These are phyloP conservation scores for Sciurus niger DNA, from an alignment of 2,113 vertebrate genomes.

Conservation along the genomic window DNA sequence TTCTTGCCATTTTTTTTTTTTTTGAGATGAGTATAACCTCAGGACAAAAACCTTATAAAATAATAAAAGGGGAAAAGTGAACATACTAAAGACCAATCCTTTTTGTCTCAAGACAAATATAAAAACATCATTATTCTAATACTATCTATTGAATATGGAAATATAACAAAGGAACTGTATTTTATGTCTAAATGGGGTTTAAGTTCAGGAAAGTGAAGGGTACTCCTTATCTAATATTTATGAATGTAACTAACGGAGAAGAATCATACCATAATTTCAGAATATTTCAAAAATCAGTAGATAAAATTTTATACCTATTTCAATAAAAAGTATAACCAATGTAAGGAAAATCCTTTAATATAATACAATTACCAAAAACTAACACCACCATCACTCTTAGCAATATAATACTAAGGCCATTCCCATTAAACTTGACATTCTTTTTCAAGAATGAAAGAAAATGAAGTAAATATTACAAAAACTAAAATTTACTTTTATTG, in stretches of 20 bases:
- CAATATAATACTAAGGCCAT: background rate
- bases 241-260: background rate
- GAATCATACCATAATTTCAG: background rate
- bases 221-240: background rate
- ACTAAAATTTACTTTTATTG: background rate
- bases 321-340: too few species aligned
- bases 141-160: background rate
- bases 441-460: background rate
- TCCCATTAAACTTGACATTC: background rate
- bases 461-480: background rate
- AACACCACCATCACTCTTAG: background rate
- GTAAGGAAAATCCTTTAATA: background rate
- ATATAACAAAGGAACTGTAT: background rate
- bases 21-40: too few species aligned
- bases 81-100: background rate
- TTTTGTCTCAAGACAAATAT: background rate
- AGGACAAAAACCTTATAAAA: background rate
- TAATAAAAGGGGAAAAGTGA: background rate
- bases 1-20: too few species aligned
- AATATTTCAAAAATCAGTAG: background rate
- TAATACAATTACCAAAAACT: background rate
- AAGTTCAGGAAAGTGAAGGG: background rate
- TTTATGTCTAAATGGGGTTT: background rate
- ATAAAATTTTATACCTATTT: background rate
- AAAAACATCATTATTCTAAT: slow-evolving; percentile 10